Evolutionary conservation across 2,113 vertebrate genomes (phyloP).

Genomic region (Ophthalmolycus amberensis): DNA sequence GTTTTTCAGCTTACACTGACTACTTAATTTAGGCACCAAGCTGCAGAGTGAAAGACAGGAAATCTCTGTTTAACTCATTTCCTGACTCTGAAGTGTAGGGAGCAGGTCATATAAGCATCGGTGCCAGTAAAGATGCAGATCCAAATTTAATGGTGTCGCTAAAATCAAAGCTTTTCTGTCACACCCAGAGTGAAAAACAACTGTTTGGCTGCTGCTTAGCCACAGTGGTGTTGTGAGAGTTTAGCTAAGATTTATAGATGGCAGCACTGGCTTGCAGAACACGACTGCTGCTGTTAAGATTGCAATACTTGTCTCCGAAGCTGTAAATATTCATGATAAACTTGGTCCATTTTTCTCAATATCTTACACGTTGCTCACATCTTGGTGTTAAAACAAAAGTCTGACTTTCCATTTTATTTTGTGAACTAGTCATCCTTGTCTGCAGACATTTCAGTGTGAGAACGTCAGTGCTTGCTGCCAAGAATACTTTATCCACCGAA

Average conservation of each 20-base stretch:
- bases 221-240: neutral
- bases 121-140: neutral
- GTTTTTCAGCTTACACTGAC: neutral
- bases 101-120: neutral
- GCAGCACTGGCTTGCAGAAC: neutral
- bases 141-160: neutral
- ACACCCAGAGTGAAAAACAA: neutral
- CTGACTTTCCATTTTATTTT: slow-evolving; percentile 10
- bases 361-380: neutral
- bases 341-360: neutral
- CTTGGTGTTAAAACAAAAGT: neutral
- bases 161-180: neutral
- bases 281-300: neutral
- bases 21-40: slow-evolving; percentile 4
- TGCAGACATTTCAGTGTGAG: neutral
- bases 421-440: slow-evolving; percentile 1
- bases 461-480: neutral
- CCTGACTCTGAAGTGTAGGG: slow-evolving; percentile 6
- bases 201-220: neutral
- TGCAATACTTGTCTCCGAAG: neutral
- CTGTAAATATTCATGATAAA: slow-evolving; percentile 19
- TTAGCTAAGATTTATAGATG: neutral
- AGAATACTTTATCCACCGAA: neutral
- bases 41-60: slow-evolving; percentile 28
- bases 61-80: slow-evolving; percentile 28